Conservation (phyloP, 2,113 vertebrate genomes). For the Sterrhoptilus dennistouni region DNA sequence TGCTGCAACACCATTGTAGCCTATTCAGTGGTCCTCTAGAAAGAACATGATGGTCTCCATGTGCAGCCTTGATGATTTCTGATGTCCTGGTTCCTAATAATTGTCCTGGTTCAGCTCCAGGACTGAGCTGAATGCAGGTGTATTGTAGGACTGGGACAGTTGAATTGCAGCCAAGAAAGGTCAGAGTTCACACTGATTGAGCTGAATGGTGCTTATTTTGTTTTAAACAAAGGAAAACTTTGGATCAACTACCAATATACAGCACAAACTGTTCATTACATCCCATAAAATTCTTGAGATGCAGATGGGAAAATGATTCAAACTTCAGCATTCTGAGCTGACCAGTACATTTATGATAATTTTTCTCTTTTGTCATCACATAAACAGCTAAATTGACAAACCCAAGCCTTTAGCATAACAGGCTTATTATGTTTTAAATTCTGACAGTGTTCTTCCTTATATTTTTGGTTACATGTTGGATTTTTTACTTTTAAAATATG, state of each 20-base stretch:
- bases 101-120: not conserved
- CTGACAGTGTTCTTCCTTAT: not conserved
- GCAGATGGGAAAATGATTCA: not conserved
- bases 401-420: not conserved
- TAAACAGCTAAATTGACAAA: not conserved
- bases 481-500: not conserved
- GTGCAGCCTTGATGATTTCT: fast-evolving
- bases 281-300: not conserved
- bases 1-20: not conserved
- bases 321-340: not conserved
- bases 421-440: not conserved
- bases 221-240: not conserved
- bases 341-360: not conserved
- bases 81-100: not conserved
- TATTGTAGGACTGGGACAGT: not conserved
- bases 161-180: not conserved
- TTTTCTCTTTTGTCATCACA: not conserved
- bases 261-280: not conserved
- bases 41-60: not conserved
- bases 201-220: not conserved
- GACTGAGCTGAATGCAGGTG: not conserved
- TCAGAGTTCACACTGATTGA: not conserved
- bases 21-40: not conserved
- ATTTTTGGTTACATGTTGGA: not conserved
- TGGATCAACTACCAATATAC: not conserved